These are phyloP conservation scores for Phenganax stokvisi DNA, from an alignment of 92 coral and sea anemone genomes.

Conservation along the genomic window DNA sequence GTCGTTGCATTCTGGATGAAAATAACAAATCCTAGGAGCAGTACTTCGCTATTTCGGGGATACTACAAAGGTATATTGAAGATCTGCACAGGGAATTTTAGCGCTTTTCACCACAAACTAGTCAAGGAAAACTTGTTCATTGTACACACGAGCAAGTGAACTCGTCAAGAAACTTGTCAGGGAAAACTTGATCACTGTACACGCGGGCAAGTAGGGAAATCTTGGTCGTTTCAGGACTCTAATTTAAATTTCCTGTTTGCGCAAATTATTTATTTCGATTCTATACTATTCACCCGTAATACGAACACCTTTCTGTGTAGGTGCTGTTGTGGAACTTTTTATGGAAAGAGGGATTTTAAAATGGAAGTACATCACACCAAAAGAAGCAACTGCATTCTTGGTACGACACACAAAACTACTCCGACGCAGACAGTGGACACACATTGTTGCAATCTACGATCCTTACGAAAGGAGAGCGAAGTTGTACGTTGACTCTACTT, in stretches of 20 bases:
- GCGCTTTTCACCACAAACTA: too few species aligned
- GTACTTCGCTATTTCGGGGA: constrained; percentile 9
- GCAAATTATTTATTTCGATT: background rate
- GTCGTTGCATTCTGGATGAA: constrained; percentile 27
- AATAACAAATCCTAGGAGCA: constrained; percentile 16
- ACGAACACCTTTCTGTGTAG: background rate
- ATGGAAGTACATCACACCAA: constrained; percentile 8
- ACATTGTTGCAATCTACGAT: constrained; percentile 13
- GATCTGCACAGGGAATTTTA: too few species aligned
- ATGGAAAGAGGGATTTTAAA: constrained; percentile 21
- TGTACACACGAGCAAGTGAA: too few species aligned
- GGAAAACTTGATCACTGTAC: too few species aligned
- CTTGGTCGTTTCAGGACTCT: too few species aligned
- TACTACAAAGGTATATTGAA: constrained; percentile 9
- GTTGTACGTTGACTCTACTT: constrained; percentile 6
- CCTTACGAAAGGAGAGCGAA: constrained; percentile 24
- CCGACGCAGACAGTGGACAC: constrained; percentile 17
- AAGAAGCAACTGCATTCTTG: constrained; percentile 19
- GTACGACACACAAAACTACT: constrained; percentile 1
- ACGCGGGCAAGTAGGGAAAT: too few species aligned
- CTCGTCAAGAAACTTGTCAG: too few species aligned
- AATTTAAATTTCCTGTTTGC: too few species aligned
- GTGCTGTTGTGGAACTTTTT: constrained; percentile 19
- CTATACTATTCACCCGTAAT: background rate
- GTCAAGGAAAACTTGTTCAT: too few species aligned